Percentiles rank a stretch among this genome's conserved stretches.
phyloP scores from a whole-genome alignment of 1,140 invertebrate genomes.

The Ptiloglossa arizonensis region DNA sequence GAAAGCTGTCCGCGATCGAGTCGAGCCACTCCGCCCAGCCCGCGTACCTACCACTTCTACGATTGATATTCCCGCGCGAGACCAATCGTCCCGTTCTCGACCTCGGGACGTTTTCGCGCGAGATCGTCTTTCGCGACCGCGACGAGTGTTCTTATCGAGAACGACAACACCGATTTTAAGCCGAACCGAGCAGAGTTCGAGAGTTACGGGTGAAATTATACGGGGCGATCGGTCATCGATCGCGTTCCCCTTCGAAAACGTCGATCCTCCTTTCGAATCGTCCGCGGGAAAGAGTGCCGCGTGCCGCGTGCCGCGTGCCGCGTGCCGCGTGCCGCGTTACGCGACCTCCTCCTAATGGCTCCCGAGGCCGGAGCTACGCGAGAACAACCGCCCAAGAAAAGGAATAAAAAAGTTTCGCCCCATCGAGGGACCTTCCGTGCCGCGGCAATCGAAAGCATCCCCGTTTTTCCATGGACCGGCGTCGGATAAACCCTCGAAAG shows the following conservation, averaged over 20 bases:
- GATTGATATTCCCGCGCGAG: constrained; percentile 57
- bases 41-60: constrained; percentile 10
- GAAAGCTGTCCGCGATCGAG: constrained; percentile 49
- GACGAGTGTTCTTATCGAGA: no score
- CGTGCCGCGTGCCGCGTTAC: no score
- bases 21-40: constrained; percentile 15
- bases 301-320: no score
- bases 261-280: no score
- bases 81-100: not conserved
- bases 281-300: no score
- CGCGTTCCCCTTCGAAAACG: no score
- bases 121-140: no score
- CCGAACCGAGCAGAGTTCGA: no score
- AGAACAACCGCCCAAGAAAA: not conserved
- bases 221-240: no score
- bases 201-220: no score
- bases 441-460: not conserved
- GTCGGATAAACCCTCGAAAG: not conserved
- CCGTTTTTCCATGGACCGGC: not conserved
- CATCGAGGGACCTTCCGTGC: not conserved
- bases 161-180: no score
- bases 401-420: not conserved
- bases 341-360: not conserved
- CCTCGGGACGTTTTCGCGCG: no score
- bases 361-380: not conserved